Evolutionary conservation across 2,797 vertebrate species (phyloP), one percentile per base, ranked within the genome.

Genomic region (Scyliorhinus canicula): DNA sequence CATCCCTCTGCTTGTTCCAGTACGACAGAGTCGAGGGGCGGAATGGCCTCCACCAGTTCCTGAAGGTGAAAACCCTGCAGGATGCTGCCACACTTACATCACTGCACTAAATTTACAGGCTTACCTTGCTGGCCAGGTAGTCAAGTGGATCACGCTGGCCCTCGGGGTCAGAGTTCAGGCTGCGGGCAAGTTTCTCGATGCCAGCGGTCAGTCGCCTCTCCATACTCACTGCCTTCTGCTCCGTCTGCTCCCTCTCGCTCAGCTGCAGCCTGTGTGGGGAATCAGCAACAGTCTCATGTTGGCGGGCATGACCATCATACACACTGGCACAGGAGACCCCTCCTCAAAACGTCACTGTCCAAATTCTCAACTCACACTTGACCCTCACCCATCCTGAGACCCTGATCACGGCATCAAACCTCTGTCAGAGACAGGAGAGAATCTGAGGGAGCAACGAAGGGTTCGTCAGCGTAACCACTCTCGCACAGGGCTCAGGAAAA

Each of bases 41-140:
- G 40, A 26, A 91, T 26, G 47, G 60, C 40, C 79, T 47, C 16
- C 71, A n/a, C 71, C 71, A 14, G 4, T 16, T 88, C 50, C 35
- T 35, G 12, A 14, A 28, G 11, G 40, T 44, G 19, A 21, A 5
- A 24, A 8, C 52, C 14, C 50, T 26, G 16, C 12, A 11, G 8
- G 28, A 57, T 26, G 3, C 52, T 35, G 79, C 0, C 21, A 16
- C 47, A 84, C 3, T 28, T 50, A 65, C 9, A 50, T 11, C 44
- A 85, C 31, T 35, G 11, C 71, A 74, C 1, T n/a, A 3, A n/a
- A 12, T 11, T 14, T 88, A 93, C 90, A 95, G 11, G 69, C 95
- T 96, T n/a, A 97, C 96, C 95, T 96, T 96, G 95, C 69, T 95
- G 77, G 95, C 93, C 71, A 96, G 85, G 96, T 96, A 95, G 95